A percentile compares a stretch with the other conserved stretches of the same genome.
phyloP scores from a whole-genome alignment of 2,113 vertebrate species.

The Sapajus apella region DNA sequence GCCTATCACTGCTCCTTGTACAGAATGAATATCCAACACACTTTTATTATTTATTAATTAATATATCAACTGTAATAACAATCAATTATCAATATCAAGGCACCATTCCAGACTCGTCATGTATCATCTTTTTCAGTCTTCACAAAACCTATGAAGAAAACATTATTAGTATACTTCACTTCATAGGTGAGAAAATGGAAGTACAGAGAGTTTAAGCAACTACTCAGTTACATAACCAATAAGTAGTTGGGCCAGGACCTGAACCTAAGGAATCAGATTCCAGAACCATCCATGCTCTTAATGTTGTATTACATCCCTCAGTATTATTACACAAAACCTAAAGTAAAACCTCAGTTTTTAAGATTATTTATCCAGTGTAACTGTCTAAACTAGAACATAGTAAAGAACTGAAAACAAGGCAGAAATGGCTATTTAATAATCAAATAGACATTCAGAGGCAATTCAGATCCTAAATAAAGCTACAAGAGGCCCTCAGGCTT shows the following conservation, averaged over 20 bases:
- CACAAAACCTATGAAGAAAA: not conserved
- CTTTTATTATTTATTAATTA: not conserved
- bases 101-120: not conserved
- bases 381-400: not conserved
- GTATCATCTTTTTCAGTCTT: not conserved
- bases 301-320: not conserved
- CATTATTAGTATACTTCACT: not conserved
- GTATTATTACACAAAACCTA: not conserved
- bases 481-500: not conserved
- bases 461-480: not conserved
- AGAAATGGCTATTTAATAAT: not conserved
- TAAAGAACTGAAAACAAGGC: not conserved
- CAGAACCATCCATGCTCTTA: not conserved
- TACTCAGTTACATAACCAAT: not conserved
- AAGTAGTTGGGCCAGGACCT: not conserved
- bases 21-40: not conserved
- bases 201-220: not conserved
- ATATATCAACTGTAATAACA: not conserved
- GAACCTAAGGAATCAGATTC: conserved; percentile 11
- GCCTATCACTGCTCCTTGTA: not conserved
- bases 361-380: not conserved
- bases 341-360: not conserved
- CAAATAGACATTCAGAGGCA: conserved; percentile 2
- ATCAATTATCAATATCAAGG: not conserved
- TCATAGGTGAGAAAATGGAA: not conserved